Evolutionary conservation across 2,888 invertebrate genomes (phyloP).

Genomic region (Leptinotarsa peninsularis): DNA sequence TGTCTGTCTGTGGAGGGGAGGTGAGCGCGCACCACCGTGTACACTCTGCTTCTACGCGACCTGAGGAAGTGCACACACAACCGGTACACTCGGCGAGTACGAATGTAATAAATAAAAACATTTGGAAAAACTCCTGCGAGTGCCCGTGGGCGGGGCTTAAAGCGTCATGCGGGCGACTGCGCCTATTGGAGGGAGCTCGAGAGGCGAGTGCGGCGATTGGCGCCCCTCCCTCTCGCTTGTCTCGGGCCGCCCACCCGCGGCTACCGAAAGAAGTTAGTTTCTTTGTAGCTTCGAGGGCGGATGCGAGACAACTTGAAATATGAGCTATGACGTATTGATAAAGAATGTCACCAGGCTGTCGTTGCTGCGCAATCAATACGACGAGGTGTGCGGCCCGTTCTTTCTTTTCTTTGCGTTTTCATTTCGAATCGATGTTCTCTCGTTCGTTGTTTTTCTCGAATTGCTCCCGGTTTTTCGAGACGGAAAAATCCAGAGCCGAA

Average conservation of each 20-base stretch:
- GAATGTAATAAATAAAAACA: slow-evolving; percentile 80
- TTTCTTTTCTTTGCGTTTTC: slow-evolving; percentile 28
- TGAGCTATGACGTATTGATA: slow-evolving; percentile 72
- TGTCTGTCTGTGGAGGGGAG: slow-evolving; percentile 63
- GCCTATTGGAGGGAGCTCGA: slow-evolving; percentile 67
- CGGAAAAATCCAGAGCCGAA: slow-evolving; percentile 33
- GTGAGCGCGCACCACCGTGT: slow-evolving; percentile 54
- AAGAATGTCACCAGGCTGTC: slow-evolving; percentile 78
- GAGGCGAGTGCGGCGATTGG: slow-evolving; percentile 57
- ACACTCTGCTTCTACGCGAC: slow-evolving; percentile 52
- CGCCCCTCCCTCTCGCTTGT: slow-evolving; percentile 56
- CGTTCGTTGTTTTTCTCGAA: slow-evolving; percentile 50
- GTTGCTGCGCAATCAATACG: slow-evolving; percentile 68
- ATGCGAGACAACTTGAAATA: slow-evolving; percentile 68
- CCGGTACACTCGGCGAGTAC: slow-evolving; percentile 77
- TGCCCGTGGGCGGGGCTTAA: slow-evolving; percentile 59
- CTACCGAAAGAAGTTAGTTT: slow-evolving; percentile 70
- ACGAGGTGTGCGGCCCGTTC: slow-evolving; percentile 60
- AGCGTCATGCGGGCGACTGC: slow-evolving; percentile 69
- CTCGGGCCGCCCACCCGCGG: slow-evolving; percentile 59
- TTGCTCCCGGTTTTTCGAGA: slow-evolving; percentile 44
- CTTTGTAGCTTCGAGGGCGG: slow-evolving; percentile 71
- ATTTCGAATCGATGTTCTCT: slow-evolving; percentile 54
- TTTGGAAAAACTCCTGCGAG: slow-evolving; percentile 69
- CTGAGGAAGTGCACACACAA: slow-evolving; percentile 66